Evolutionary conservation across 2,888 invertebrate species (phyloP), one percentile per base, ranked within the genome.

Genomic region (Nematopogon swammerdamellus): DNA sequence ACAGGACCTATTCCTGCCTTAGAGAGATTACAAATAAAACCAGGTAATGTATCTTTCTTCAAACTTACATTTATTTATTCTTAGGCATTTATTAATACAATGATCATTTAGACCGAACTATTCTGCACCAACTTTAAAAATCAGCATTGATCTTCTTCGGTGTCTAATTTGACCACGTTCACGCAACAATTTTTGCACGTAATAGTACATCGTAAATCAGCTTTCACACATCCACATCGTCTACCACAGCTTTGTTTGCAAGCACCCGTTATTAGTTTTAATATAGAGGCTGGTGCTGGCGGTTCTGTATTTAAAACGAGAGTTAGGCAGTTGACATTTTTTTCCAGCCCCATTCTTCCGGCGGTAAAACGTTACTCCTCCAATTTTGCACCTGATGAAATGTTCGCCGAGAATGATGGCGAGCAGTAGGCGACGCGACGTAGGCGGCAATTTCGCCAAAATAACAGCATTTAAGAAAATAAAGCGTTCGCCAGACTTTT

Each of bases 381-480:
- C 51, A 53, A 19, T 11, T 20, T 20, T 51, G 46, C 5, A 51
- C 53, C 46, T 53, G 53, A 18, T 49, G 25, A 29, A 43, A 52
- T 0, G 19, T 11, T 14, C 52, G 42, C 43, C 17, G 50, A 14
- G 51, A 49, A 45, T 54, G 51, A 17, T 44, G 19, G 29, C 18
- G 5, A 18, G 30, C n/a, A 44, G 54, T 53, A 30, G 49, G 49
- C 45, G 48, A 50, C 8, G n/a, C n/a, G n/a, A n/a, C 1, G 51
- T 53, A 14, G 51, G 54, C 29, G 53, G 53, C 42, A 54, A 44
- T 36, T 46, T 49, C 1, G 52, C 44, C 50, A 54, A 51, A 17
- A 49, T 44, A 0, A 53, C 45, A 2, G 48, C 44, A 19, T 30
- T 48, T 53, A 50, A 17, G 52, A 54, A 19, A 44, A 48, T 49